phyloP scores from a whole-genome alignment of 2,797 vertebrate genomes.

The Microctenopoma steveboyesi region DNA sequence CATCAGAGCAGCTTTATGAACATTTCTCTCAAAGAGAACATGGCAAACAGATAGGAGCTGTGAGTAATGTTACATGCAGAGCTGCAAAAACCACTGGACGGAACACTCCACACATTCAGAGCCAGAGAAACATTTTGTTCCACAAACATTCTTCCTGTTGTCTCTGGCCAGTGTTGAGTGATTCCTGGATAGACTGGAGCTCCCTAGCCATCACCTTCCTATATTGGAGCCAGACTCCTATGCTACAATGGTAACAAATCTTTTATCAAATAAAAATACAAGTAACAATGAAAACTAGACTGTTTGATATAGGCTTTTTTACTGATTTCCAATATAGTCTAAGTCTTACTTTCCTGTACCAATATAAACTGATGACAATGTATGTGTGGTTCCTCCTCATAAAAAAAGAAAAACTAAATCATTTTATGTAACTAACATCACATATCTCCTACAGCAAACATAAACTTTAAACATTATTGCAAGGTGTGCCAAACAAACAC shows the following conservation, averaged over 20 bases:
- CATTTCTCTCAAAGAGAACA: conserved; percentile 19
- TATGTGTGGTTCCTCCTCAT: no score
- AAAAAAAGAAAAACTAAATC: no score
- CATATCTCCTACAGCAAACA: no score
- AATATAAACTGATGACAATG: no score
- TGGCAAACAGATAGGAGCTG: conserved; percentile 34
- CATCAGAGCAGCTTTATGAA: conserved; percentile 34
- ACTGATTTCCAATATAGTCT: no score
- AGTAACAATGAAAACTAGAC: neutral
- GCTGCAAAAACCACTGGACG: conserved; percentile 25
- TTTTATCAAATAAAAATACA: neutral
- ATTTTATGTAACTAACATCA: no score
- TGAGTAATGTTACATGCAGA: conserved; percentile 55
- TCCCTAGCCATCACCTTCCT: neutral
- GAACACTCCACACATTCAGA: conserved; percentile 9
- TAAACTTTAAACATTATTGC: no score
- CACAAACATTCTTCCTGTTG: neutral
- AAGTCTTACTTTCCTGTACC: no score
- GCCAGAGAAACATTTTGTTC: conserved; percentile 18
- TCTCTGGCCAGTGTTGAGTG: neutral
- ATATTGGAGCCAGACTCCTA: neutral
- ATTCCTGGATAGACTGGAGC: neutral
- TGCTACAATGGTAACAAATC: neutral
- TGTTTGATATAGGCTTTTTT: no score
- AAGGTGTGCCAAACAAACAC: no score